These are phyloP conservation scores for Choloepus didactylus DNA, from an alignment of 2,797 vertebrate species.

Conservation along the genomic window DNA sequence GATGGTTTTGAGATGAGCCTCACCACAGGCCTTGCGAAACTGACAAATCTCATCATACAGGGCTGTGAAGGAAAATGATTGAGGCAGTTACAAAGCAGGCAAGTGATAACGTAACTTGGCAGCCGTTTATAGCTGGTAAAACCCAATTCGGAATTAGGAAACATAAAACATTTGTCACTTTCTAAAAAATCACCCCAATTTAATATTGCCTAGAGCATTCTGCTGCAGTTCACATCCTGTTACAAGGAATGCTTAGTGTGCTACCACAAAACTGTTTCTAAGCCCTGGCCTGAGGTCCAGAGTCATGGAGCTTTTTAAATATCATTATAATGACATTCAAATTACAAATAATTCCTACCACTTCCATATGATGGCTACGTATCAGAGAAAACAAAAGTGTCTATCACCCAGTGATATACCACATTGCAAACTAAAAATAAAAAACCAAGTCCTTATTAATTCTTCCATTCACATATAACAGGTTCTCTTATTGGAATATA, in stretches of 20 bases:
- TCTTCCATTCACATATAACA: conserved; percentile 14
- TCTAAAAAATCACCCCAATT: conserved; percentile 76
- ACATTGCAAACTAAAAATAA: conserved; percentile 41
- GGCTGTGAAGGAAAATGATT: conserved; percentile 85
- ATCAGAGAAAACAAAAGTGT: conserved; percentile 29
- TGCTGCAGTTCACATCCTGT: conserved; percentile 40
- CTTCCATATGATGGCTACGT: neutral
- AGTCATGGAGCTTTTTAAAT: conserved; percentile 53
- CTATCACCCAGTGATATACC: neutral
- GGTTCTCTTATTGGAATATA: conserved; percentile 2
- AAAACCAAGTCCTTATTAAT: conserved; percentile 23
- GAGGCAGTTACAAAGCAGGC: conserved; percentile 68
- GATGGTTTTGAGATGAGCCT: conserved; percentile 98
- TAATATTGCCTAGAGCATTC: conserved; percentile 68
- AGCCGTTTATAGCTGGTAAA: conserved; percentile 52
- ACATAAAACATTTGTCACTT: conserved; percentile 79
- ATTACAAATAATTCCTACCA: conserved; percentile 63
- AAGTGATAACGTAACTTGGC: conserved; percentile 67
- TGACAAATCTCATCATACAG: conserved; percentile 94
- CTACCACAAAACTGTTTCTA: neutral
- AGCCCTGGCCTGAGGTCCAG: conserved; percentile 21
- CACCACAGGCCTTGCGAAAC: conserved; percentile 94
- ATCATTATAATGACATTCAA: conserved; percentile 56
- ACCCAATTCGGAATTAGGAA: conserved; percentile 73
- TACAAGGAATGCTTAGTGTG: conserved; percentile 37